A percentile compares a stretch with the other conserved stretches of the same genome.
These are phyloP conservation scores for Ammodytes marinus DNA, from an alignment of 2,113 vertebrate species.

Conservation along the genomic window DNA sequence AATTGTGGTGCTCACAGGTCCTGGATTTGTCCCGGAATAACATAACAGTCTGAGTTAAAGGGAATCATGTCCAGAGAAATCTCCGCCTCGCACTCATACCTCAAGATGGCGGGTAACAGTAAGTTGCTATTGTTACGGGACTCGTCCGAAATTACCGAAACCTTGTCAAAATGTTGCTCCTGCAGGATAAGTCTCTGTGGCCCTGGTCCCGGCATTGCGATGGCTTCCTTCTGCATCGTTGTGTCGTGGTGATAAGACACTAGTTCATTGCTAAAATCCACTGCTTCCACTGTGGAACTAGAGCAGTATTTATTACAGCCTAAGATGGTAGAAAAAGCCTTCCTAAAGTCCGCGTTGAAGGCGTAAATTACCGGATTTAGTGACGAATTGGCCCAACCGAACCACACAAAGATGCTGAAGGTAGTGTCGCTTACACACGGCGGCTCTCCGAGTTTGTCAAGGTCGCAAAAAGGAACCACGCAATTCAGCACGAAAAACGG, in stretches of 20 bases:
- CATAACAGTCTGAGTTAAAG: slow-evolving; percentile 63
- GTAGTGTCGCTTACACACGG: slow-evolving; percentile 85
- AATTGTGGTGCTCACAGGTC: slow-evolving; percentile 40
- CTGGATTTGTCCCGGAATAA: slow-evolving; percentile 61
- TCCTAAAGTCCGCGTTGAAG: slow-evolving; percentile 87
- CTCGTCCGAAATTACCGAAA: slow-evolving; percentile 57
- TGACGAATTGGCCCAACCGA: slow-evolving; percentile 90
- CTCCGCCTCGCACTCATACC: slow-evolving; percentile 78
- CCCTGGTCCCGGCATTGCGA: slow-evolving; percentile 44
- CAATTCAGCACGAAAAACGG: slow-evolving; percentile 91
- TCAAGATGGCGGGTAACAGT: slow-evolving; percentile 72
- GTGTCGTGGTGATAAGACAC: slow-evolving; percentile 86
- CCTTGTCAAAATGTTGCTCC: slow-evolving; percentile 68
- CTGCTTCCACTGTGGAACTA: slow-evolving; percentile 77
- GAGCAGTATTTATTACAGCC: slow-evolving; percentile 81
- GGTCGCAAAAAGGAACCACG: slow-evolving; percentile 87
- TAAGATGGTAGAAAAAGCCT: slow-evolving; percentile 86
- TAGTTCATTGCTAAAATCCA: slow-evolving; percentile 86
- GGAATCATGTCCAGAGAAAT: slow-evolving; percentile 79
- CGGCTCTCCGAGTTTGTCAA: slow-evolving; percentile 41
- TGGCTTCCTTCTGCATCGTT: slow-evolving; percentile 82
- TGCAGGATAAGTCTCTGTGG: slow-evolving; percentile 68
- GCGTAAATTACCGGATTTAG: slow-evolving; percentile 89
- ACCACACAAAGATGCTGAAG: slow-evolving; percentile 89
- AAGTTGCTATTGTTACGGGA: slow-evolving; percentile 60